These are phyloP conservation scores for Drosophila tanythrix DNA, from an alignment of 2,888 invertebrate genomes.

Conservation along the genomic window DNA sequence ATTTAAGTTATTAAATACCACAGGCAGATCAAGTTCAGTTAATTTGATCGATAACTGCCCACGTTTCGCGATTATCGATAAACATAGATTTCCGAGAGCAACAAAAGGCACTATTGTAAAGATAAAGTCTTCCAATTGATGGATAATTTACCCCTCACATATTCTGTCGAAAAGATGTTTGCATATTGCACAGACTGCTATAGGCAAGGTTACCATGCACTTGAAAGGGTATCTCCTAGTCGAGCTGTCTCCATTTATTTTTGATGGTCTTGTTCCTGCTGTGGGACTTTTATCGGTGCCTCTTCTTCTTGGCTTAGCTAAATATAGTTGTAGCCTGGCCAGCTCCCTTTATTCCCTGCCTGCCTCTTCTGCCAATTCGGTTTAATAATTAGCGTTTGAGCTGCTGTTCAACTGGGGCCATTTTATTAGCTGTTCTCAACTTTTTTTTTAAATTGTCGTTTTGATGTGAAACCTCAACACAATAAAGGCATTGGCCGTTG, in stretches of 20 bases:
- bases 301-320: slow-evolving; percentile 35
- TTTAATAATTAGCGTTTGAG: slow-evolving; percentile 62
- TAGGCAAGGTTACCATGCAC: not conserved
- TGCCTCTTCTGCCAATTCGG: not conserved
- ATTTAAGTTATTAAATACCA: not conserved
- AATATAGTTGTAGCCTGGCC: slow-evolving; percentile 38
- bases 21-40: too few species aligned
- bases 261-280: slow-evolving; percentile 34
- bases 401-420: slow-evolving; percentile 68
- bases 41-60: not conserved
- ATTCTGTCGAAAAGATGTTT: not conserved
- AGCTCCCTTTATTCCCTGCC: not conserved
- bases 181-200: not conserved
- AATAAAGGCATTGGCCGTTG: slow-evolving; percentile 70
- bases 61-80: not conserved
- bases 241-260: not conserved
- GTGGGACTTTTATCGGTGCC: slow-evolving; percentile 70
- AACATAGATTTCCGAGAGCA: not conserved
- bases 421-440: slow-evolving; percentile 57
- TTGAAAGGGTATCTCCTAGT: not conserved
- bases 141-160: not conserved
- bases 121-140: not conserved
- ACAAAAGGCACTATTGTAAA: not conserved
- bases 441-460: not conserved
- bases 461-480: slow-evolving; percentile 38